These are phyloP conservation scores for Diabrotica undecimpunctata DNA, from an alignment of 1,140 invertebrate species.

Conservation along the genomic window DNA sequence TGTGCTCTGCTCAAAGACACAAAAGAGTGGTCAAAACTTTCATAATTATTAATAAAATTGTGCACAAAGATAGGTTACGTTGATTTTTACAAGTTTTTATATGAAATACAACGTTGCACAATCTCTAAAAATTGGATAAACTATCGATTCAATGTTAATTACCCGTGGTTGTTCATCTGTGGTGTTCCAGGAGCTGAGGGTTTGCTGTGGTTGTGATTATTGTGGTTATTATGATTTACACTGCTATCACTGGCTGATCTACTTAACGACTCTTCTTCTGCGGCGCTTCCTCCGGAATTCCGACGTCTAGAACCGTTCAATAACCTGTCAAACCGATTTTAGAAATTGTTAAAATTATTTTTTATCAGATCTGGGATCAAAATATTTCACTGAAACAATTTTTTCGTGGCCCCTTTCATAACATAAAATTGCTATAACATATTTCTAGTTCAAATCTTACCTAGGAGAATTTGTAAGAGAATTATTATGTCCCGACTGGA, in stretches of 20 bases:
- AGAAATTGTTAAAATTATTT: not conserved
- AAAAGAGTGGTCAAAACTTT: too few species aligned
- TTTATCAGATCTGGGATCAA: too few species aligned
- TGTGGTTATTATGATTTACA: constrained; percentile 70
- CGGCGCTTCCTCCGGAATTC: constrained; percentile 56
- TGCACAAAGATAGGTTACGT: too few species aligned
- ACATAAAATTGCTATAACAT: too few species aligned
- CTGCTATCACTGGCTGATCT: constrained; percentile 86
- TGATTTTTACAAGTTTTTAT: too few species aligned
- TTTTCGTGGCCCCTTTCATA: too few species aligned
- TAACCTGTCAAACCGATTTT: constrained; percentile 41
- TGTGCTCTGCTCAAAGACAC: too few species aligned
- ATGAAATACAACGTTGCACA: too few species aligned
- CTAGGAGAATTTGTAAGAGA: constrained; percentile 48
- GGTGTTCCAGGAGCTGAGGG: constrained; percentile 68
- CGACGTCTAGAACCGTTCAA: constrained; percentile 45
- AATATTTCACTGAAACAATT: too few species aligned
- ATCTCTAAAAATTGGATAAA: too few species aligned
- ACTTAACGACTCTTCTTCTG: constrained; percentile 77
- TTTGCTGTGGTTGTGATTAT: constrained; percentile 54
- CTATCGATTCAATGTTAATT: constrained; percentile 30
- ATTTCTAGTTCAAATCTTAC: not conserved
- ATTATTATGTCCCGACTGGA: constrained; percentile 41
- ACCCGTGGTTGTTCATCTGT: constrained; percentile 63
- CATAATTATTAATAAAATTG: too few species aligned